Base-by-base conservation (phyloP, 1,140 invertebrate species). In the Penaeus chinensis region DNA sequence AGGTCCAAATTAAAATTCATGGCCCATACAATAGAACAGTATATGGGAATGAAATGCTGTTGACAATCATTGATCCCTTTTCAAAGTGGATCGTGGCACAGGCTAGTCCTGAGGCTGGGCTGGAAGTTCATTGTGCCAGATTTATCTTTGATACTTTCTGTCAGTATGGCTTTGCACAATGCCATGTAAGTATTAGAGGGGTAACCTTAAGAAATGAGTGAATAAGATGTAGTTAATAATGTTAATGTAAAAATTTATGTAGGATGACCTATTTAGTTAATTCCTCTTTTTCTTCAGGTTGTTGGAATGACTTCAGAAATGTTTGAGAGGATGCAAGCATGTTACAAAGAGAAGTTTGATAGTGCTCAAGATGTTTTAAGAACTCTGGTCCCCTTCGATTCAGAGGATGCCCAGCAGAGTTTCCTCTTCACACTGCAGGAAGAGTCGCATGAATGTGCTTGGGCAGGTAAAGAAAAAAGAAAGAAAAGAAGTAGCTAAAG, bases 91-190 rank as follows among this genome's bases (percentile, higher is more conserved):
- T 91, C n/a, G 69, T 89, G 79, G 91, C 91, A 60, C 87, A 88
- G 16, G 78, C 91, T 5, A 79, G 90, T 27, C 79, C 90, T 27
- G 83, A 84, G n/a, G 82, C 84, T 81, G 87, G 84, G 18, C 80
- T 89, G 37, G 84, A 86, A 78, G 19, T 89, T 71, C 81, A 80
- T 47, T 80, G 90, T 85, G 87, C 91, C 42, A 87, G 90, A 63
- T 91, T 92, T 83, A 84, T 92, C 16, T 90, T 91, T 85, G 89
- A 91, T 60, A 89, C 90, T n/a, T 92, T 92, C 81, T 92, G 91
- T 66, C 90, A 82, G 24, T 91, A 91, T 81, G 92, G 91, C 18
- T 91, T 92, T 89, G 91, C 91, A 24, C 90, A 90, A 62, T 91
- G 91, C 82, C 87, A 81, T 47, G 88, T 91, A 61, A 89, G 82